Evolutionary conservation across 2,888 invertebrate species (phyloP).

Genomic region (Diaphora mendica): DNA sequence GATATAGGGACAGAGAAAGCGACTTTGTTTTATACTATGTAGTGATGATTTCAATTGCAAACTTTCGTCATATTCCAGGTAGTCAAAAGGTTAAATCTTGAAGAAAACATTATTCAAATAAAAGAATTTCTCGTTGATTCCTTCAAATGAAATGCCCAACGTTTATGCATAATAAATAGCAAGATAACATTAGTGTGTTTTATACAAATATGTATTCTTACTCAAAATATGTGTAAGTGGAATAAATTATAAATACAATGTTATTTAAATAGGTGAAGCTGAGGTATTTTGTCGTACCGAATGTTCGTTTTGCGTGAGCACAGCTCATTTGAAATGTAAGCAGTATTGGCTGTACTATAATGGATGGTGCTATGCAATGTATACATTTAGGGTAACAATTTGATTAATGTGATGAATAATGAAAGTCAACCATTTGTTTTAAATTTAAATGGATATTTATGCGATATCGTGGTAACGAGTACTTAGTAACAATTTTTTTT

Average conservation of each 20-base stretch:
- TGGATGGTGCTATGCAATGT: slow-evolving; percentile 52
- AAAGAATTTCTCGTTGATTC: background rate
- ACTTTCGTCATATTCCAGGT: too few species aligned
- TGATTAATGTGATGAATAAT: background rate
- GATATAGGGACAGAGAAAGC: too few species aligned
- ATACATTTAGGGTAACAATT: background rate
- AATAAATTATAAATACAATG: slow-evolving; percentile 33
- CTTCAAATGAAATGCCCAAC: background rate
- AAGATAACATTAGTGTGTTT: background rate
- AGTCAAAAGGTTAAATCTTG: background rate
- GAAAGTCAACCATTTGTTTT: background rate
- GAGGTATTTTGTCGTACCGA: slow-evolving; percentile 51
- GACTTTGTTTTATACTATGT: too few species aligned
- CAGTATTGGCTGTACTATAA: slow-evolving; percentile 19
- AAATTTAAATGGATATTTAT: background rate
- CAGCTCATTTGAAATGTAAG: slow-evolving; percentile 53
- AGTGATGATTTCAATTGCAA: too few species aligned
- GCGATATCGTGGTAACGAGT: background rate
- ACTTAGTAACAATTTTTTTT: background rate
- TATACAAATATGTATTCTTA: slow-evolving; percentile 7
- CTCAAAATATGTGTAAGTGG: slow-evolving; percentile 17
- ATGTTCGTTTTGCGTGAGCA: slow-evolving; percentile 63
- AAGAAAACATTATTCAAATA: background rate
- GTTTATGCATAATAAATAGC: slow-evolving; percentile 1
- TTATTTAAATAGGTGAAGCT: slow-evolving; percentile 24